A percentile compares a stretch with the other conserved stretches of the same genome.
phyloP scores from a whole-genome alignment of 2,888 invertebrate genomes.

The Drosophila yooni region DNA sequence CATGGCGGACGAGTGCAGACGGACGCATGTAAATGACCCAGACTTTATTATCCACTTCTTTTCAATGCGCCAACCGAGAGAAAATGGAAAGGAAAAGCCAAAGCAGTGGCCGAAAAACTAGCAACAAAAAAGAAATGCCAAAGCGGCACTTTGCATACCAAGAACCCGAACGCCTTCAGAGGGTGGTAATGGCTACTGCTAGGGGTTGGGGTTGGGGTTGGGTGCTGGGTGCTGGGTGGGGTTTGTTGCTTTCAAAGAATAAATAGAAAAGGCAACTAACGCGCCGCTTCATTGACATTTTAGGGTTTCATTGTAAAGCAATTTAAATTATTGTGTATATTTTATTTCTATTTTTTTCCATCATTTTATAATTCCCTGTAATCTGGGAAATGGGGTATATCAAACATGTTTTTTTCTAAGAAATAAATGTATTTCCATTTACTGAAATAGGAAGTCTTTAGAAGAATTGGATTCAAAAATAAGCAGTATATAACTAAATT shows the following conservation, averaged over 20 bases:
- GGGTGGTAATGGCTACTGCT: slow-evolving; percentile 13
- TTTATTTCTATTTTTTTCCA: slow-evolving; percentile 57
- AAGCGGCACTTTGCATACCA: slow-evolving; percentile 76
- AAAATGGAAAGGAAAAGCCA: slow-evolving; percentile 50
- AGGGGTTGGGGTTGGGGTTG: background rate
- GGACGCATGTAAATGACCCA: slow-evolving; percentile 17
- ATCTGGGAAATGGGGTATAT: background rate
- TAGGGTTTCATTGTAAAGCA: slow-evolving; percentile 80
- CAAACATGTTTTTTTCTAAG: background rate
- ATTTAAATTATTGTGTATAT: slow-evolving; percentile 79
- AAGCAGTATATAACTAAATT: background rate
- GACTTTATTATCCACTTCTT: slow-evolving; percentile 65
- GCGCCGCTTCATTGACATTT: slow-evolving; percentile 74
- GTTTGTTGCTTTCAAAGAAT: slow-evolving; percentile 25
- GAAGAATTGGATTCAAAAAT: background rate
- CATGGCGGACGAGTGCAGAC: slow-evolving; percentile 11
- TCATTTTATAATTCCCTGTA: slow-evolving; percentile 13
- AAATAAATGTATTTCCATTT: background rate
- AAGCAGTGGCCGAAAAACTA: slow-evolving; percentile 36
- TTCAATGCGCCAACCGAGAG: slow-evolving; percentile 52
- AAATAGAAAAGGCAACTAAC: slow-evolving; percentile 73
- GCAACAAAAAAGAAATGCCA: slow-evolving; percentile 33
- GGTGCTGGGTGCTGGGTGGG: background rate
- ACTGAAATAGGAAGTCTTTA: background rate
- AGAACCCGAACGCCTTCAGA: slow-evolving; percentile 32